Evolutionary conservation across 92 coral and sea anemone genomes (phyloP).

Genomic region (Porites divaricata): DNA sequence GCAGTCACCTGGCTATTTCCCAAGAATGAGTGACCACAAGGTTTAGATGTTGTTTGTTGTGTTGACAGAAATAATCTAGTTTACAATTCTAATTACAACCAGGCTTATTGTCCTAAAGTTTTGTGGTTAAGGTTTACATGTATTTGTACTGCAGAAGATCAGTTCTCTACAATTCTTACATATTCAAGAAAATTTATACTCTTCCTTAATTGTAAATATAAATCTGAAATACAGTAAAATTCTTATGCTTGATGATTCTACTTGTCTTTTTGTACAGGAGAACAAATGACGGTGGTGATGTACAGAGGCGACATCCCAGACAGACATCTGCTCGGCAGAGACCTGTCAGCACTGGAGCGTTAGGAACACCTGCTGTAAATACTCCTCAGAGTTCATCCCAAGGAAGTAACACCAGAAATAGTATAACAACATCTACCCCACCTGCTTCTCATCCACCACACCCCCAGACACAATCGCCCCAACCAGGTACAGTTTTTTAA

Average conservation of each 20-base stretch:
- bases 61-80: too few relatives aligned
- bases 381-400: conserved; percentile 43
- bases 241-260: neutral
- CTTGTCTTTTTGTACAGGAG: conserved; percentile 21
- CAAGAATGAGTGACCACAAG: too few relatives aligned
- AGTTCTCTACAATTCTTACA: too few relatives aligned
- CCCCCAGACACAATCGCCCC: conserved; percentile 12
- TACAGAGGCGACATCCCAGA: conserved; percentile 65
- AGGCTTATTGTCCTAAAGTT: too few relatives aligned
- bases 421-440: conserved; percentile 60
- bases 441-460: conserved; percentile 43
- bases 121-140: too few relatives aligned
- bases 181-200: too few relatives aligned
- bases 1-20: too few relatives aligned
- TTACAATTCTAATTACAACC: too few relatives aligned
- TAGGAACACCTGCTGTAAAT: conserved; percentile 50
- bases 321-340: conserved; percentile 68
- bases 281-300: conserved; percentile 76
- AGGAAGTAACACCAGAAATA: conserved; percentile 53
- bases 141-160: too few relatives aligned
- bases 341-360: conserved; percentile 82
- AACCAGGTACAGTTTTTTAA: neutral
- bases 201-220: neutral
- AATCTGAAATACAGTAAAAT: neutral
- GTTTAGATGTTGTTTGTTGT: too few relatives aligned